These are phyloP conservation scores for Pampus argenteus DNA, from an alignment of 2,797 vertebrate species.

Conservation along the genomic window DNA sequence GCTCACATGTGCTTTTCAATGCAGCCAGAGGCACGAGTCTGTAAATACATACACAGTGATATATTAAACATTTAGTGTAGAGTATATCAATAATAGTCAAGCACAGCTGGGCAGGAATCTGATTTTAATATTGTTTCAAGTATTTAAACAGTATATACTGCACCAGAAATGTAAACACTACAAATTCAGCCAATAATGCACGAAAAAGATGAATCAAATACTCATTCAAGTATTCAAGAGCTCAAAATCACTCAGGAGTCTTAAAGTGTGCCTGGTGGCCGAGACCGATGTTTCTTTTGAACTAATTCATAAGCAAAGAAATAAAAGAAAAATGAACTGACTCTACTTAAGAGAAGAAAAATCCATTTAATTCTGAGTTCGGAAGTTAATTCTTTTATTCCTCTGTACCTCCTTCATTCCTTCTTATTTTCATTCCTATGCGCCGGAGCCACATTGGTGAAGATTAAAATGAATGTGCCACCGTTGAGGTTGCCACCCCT, in stretches of 20 bases:
- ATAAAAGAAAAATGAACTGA: not conserved
- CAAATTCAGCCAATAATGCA: not conserved
- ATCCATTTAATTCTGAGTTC: not conserved
- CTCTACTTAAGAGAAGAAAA: not conserved
- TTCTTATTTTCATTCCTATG: constrained; percentile 35
- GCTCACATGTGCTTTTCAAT: constrained; percentile 53
- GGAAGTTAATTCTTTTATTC: constrained; percentile 17
- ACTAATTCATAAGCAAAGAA: constrained; percentile 1
- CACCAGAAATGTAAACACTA: not conserved
- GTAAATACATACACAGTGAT: constrained; percentile 1
- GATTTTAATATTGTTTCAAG: constrained; percentile 13
- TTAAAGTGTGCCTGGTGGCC: not conserved
- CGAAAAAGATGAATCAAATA: constrained; percentile 1
- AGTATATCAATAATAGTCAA: not conserved
- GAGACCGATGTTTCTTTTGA: not conserved
- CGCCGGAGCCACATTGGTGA: constrained; percentile 11
- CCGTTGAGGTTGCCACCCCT: constrained; percentile 4
- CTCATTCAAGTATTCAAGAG: constrained; percentile 10
- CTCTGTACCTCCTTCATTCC: not conserved
- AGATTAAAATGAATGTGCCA: constrained; percentile 54
- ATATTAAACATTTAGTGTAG: not conserved
- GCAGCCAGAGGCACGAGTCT: constrained; percentile 25
- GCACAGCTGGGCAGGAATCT: not conserved
- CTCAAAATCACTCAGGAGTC: constrained; percentile 12
- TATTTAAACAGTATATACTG: constrained; percentile 19